phyloP scores from a whole-genome alignment of 2,888 invertebrate species.

The Drosophila setosimentum region DNA sequence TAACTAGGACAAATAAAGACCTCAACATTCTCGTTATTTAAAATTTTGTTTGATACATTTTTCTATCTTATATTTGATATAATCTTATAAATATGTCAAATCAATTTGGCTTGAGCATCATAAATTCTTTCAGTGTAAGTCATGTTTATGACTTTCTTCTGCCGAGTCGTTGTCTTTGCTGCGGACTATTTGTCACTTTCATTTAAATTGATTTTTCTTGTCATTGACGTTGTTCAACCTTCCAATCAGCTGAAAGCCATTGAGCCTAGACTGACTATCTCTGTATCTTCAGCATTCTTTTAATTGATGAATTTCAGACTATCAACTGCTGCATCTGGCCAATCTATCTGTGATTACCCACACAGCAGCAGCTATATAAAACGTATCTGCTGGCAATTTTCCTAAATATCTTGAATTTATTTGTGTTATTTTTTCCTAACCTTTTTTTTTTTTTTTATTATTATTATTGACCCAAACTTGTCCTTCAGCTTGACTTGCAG shows the following conservation, averaged over 20 bases:
- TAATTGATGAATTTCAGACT: slow-evolving; percentile 69
- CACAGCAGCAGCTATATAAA: slow-evolving; percentile 12
- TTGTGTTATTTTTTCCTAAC: slow-evolving; percentile 6
- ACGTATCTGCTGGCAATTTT: slow-evolving; percentile 38
- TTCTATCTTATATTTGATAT: neutral
- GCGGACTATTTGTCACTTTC: slow-evolving; percentile 73
- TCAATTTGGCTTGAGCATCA: neutral
- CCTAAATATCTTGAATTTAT: slow-evolving; percentile 34
- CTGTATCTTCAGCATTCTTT: slow-evolving; percentile 28
- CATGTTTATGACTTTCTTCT: slow-evolving; percentile 41
- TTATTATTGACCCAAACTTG: slow-evolving; percentile 39
- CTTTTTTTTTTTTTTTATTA: slow-evolving; percentile 1
- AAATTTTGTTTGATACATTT: neutral
- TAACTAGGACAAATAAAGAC: neutral
- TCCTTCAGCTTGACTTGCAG: slow-evolving; percentile 58
- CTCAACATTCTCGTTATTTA: neutral
- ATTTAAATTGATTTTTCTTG: slow-evolving; percentile 81
- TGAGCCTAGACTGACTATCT: slow-evolving; percentile 17
- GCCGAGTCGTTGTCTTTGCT: slow-evolving; percentile 42
- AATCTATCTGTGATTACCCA: slow-evolving; percentile 49
- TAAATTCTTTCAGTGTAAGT: slow-evolving; percentile 39
- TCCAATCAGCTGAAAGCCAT: slow-evolving; percentile 49
- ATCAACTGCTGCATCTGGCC: slow-evolving; percentile 37
- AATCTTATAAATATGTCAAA: neutral
- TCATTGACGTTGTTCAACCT: slow-evolving; percentile 55